Evolutionary conservation across 2,888 invertebrate species (phyloP), one percentile per base, ranked within the genome.

Genomic region (Charanyca ferruginea): DNA sequence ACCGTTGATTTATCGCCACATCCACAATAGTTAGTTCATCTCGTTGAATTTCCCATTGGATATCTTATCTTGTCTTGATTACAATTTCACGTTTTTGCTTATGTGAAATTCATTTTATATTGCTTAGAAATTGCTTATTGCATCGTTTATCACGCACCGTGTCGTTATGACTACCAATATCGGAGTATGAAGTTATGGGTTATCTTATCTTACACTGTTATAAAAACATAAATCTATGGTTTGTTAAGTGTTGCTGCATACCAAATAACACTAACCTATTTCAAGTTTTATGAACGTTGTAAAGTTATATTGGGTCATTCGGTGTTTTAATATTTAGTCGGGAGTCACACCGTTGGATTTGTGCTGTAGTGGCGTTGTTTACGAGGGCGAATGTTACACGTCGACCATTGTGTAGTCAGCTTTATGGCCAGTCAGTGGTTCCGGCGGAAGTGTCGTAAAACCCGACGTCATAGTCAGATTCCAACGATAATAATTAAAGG

Each of bases 401-500:
- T 85, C 77, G 80, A 80, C 77, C 79, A 89, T 90, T 87, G 86
- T 85, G 85, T 86, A 86, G 86, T 87, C 87, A 87, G 87, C 87
- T 93, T 92, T 93, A 94, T 86, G 87, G 83, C 87, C 83, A 85
- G 86, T 83, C 85, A 79, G 87, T 85, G 90, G 90, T 86, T 89
- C 88, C 89, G 88, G 90, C 94, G 94, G 95, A 95, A 93, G 89
- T 90, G 89, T 89, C 89, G 86, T 94, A 94, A n/a, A 92, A 93
- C 87, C 88, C 85, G 79, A 85, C 88, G 87, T 89, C 91, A 89
- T 88, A 89, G 86, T 86, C 89, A 90, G 94, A 94, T 94, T 92
- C 87, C 85, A 81, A 86, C 88, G 94, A 94, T 95, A 94, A 91
- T 91, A 88, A 90, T 91, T 91, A 93, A 92, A 90, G 92, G 87